Conservation (phyloP, 1,140 invertebrate species). For the Diorhabda carinulata region DNA sequence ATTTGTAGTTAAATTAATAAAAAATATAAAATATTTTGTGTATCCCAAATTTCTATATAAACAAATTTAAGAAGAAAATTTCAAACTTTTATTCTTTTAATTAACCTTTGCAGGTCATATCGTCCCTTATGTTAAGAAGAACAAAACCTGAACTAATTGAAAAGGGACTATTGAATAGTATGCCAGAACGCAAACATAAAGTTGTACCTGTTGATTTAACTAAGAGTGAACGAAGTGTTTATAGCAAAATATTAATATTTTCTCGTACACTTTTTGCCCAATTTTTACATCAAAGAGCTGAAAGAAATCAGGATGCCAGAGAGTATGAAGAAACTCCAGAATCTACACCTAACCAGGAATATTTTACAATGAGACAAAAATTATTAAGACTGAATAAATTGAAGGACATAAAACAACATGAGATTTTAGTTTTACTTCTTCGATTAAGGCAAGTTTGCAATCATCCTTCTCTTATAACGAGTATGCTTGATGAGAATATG, state of each 20-base stretch:
- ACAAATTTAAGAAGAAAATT: no score
- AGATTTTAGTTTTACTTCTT: constrained; percentile 79
- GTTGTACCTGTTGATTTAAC: constrained; percentile 59
- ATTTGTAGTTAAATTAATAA: background rate
- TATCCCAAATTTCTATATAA: no score
- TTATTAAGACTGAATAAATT: constrained; percentile 56
- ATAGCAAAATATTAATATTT: constrained; percentile 69
- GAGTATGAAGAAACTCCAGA: background rate
- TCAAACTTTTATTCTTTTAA: background rate
- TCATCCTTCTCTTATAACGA: constrained; percentile 75
- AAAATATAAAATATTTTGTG: no score
- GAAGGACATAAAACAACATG: constrained; percentile 63
- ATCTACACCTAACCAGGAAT: constrained; percentile 33
- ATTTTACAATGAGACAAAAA: constrained; percentile 54
- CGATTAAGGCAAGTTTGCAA: constrained; percentile 84
- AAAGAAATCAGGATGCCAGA: constrained; percentile 51
- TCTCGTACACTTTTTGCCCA: constrained; percentile 71
- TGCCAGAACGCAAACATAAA: constrained; percentile 64
- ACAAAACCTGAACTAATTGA: constrained; percentile 75
- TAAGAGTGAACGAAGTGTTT: constrained; percentile 70
- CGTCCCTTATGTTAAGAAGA: constrained; percentile 75
- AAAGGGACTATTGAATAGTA: constrained; percentile 53
- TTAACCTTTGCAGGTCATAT: constrained; percentile 55
- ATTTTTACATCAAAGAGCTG: constrained; percentile 68
- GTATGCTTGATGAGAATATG: constrained; percentile 59